Base-by-base conservation (phyloP, 1,140 invertebrate species). In the Anastrepha ludens region DNA sequence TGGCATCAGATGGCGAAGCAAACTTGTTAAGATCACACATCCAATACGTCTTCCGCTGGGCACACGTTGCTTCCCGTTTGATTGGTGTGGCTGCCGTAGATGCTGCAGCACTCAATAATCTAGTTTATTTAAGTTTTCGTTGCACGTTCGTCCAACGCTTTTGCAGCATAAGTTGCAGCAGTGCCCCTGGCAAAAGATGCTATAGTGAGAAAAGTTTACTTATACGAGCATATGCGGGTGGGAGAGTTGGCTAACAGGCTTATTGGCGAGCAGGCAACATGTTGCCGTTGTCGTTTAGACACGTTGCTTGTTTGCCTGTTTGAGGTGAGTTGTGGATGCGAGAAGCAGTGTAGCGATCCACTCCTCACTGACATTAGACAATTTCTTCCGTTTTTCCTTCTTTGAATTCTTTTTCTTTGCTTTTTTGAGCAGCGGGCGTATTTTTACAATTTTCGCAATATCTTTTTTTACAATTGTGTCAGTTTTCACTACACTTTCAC, bases 101-200 rank as follows among this genome's bases (percentile, higher is more conserved):
- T 81, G 8, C 44, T 50, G 74, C 47, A 81, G 55, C n/a, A 81
- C 74, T 81, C 74, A 50, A 81, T 81, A 81, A 65, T 87, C 50
- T 67, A 39, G 86, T 87, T 87, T 87, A 89, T 91, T 91, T 91
- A 91, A 91, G 91, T 89, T 91, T 91, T 91, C 91, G 88, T 86
- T 89, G 91, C 91, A 91, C 91, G 91, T 91, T 86, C 90, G 29
- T 44, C 85, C 88, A 65, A 74, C 81, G 88, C 87, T 81, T 67
- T 81, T 81, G 74, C 47, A 81, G 74, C 47, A 81, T 50, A 81
- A 81, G 74, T 81, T 81, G 74, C 89, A 90, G 86, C 89, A 90
- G 87, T 87, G 88, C 86, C 87, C 86, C 85, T 67, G 86, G 67
- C 90, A 59, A 74, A 50, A 90, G 85, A 39, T 87, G 85, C 74